Base-by-base conservation (phyloP, 2,797 vertebrate genomes). In the Schizopygopsis pylzovi region DNA sequence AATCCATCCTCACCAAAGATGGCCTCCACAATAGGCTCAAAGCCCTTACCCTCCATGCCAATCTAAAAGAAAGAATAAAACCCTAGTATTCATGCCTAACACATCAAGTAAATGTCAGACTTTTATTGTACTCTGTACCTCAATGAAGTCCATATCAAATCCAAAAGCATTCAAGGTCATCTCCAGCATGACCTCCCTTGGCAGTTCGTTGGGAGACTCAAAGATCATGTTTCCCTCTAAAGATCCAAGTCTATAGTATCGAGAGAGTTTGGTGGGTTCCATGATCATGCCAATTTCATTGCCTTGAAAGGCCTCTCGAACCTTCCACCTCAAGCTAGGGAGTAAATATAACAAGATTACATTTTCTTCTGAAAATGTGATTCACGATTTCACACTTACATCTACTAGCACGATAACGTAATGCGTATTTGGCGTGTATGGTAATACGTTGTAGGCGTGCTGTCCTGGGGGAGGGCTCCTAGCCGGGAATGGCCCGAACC, bases 1-100 rank as follows among this genome's bases (percentile, higher is more conserved):
- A 99, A 98, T 37, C 98, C 98, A 72, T 95, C 92, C 9, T 96
- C 90, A 89, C 98, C 98, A 92, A 99, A 99, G 85, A 99, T 90
- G 3, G 96, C 96, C 81, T 98, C 97, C 52, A 98, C 70, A 0
- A 96, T 97, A 89, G 97, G 97, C 88, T 99, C 97, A 92, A 99
- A 96, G 22, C 95, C 96, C 85, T 95, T 97, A 70, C 97, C 97
- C 83, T 98, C 97, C 90, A 99, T 92, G 47, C 97, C 97, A 90
- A 99, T 91, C 98, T 99, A 79, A 80, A 88, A 91, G 70, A 86
- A 87, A 15, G 59, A 87, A 92, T 7, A 87, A 59, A 22, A 5
- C 77, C 25, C 7, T 47, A 70, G 47, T 45, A 49, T 49, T 47
- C 22, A 25, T 25, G n/a, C 25, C 13, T 8, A 33, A 52, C 18